phyloP scores from a whole-genome alignment of 2,888 invertebrate genomes.

The Chaetoderma sp. region DNA sequence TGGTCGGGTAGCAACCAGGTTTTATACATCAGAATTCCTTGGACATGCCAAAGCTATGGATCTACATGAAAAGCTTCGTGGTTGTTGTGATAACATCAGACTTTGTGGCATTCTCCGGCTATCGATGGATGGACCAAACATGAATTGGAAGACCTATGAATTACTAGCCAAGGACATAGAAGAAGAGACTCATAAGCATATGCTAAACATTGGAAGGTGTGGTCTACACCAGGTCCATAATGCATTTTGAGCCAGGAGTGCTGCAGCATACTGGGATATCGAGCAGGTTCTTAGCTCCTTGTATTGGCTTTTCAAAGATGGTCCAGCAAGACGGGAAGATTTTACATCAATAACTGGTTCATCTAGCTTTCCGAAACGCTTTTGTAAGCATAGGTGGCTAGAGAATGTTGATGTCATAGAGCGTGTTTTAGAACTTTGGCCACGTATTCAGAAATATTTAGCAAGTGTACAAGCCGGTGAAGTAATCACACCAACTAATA shows the following conservation, averaged over 20 bases:
- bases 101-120: conserved; percentile 2
- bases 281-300: not conserved
- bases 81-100: not conserved
- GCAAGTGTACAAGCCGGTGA: not conserved
- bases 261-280: conserved; percentile 37
- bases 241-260: conserved; percentile 47
- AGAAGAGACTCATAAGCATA: not conserved
- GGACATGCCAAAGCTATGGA: not conserved
- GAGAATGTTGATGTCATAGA: not conserved
- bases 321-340: not conserved
- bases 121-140: conserved; percentile 12
- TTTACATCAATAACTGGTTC: not conserved
- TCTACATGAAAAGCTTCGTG: not conserved
- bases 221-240: conserved; percentile 53
- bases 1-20: not conserved
- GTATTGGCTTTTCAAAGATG: not conserved
- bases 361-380: not conserved
- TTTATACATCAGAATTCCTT: conserved; percentile 1
- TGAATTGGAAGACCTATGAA: not conserved
- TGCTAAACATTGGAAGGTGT: conserved; percentile 51
- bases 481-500: not conserved
- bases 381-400: not conserved
- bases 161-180: not conserved
- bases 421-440: not conserved
- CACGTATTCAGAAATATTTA: not conserved